Evolutionary conservation across 2,113 vertebrate species (phyloP).

Genomic region (Ciconia maguari): DNA sequence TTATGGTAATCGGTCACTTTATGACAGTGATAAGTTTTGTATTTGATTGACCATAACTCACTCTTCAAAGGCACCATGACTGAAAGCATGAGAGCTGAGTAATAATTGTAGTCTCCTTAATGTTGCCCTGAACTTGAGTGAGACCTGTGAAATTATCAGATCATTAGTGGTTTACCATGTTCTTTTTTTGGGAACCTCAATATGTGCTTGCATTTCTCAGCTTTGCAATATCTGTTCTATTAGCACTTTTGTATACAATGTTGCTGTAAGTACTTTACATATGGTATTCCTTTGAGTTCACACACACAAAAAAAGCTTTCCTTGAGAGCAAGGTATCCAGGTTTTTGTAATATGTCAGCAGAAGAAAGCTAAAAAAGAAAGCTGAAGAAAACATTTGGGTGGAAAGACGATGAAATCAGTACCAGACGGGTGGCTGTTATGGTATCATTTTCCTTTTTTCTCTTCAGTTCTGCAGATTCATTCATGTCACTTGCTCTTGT

Average conservation of each 20-base stretch:
- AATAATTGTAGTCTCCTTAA: neutral
- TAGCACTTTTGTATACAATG: constrained; percentile 11
- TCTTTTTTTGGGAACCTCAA: neutral
- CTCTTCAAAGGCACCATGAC: neutral
- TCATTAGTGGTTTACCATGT: neutral
- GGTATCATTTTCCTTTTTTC: neutral
- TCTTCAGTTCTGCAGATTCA: neutral
- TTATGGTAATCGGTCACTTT: neutral
- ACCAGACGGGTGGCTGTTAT: neutral
- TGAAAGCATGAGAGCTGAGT: neutral
- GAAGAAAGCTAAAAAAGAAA: neutral
- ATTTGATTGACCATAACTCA: neutral
- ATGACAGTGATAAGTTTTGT: neutral
- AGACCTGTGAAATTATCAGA: neutral
- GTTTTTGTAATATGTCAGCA: neutral
- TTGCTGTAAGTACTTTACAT: constrained; percentile 32
- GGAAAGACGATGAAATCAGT: neutral
- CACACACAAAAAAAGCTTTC: neutral
- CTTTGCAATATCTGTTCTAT: constrained; percentile 4
- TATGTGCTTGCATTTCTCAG: neutral
- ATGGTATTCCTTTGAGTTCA: neutral
- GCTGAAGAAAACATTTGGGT: neutral
- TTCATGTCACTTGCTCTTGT: neutral
- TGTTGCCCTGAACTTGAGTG: neutral
- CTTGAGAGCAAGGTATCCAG: neutral